Percentiles rank a stretch among this genome's conserved stretches.
Evolutionary conservation across 2,888 invertebrate species (phyloP).

Genomic region (Entomobrya multifasciata): DNA sequence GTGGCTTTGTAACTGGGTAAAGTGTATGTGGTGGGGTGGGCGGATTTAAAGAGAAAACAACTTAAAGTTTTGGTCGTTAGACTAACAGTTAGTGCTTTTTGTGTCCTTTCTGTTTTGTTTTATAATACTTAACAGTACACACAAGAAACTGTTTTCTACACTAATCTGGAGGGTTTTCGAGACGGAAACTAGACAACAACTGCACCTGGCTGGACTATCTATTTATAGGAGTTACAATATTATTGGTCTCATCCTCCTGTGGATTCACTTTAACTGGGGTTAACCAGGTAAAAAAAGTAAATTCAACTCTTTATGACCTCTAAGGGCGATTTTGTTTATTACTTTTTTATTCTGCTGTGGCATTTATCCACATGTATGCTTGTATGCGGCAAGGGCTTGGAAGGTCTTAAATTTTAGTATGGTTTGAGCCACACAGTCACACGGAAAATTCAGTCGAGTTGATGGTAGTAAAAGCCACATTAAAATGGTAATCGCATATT

Average conservation of each 20-base stretch:
- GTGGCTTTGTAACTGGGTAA: too few relatives aligned
- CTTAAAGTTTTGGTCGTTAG: too few relatives aligned
- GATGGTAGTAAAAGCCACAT: background rate
- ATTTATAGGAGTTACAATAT: too few relatives aligned
- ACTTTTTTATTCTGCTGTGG: background rate
- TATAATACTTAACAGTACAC: background rate
- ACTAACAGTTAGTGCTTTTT: background rate
- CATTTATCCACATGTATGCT: background rate
- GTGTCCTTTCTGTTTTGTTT: background rate
- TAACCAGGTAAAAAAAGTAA: conserved; percentile 18
- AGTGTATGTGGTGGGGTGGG: too few relatives aligned
- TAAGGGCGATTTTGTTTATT: background rate
- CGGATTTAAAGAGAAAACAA: too few relatives aligned
- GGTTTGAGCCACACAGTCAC: background rate
- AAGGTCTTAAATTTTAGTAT: background rate
- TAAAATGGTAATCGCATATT: background rate
- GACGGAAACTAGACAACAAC: background rate
- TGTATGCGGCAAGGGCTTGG: background rate
- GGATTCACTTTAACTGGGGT: background rate
- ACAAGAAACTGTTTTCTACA: too few relatives aligned
- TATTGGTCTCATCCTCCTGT: background rate
- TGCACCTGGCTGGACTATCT: background rate
- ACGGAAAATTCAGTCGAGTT: too few relatives aligned
- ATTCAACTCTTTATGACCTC: conserved; percentile 10
- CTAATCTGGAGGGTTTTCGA: background rate